These are phyloP conservation scores for Sebastes iracundus DNA, from an alignment of 2,797 vertebrate species.

Conservation along the genomic window DNA sequence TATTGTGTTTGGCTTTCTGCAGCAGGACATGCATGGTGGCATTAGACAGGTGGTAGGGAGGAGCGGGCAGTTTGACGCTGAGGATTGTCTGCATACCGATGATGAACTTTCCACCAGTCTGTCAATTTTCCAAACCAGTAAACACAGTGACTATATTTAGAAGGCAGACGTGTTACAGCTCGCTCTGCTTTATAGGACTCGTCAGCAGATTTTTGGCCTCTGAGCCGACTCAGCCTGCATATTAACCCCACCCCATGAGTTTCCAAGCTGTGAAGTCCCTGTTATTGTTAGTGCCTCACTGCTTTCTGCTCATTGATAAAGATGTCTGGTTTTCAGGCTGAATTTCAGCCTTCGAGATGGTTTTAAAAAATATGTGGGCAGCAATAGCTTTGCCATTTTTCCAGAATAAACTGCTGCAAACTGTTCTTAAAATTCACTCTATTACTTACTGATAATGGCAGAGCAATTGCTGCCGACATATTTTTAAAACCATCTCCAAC, in stretches of 20 bases:
- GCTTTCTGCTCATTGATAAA: slow-evolving; percentile 24
- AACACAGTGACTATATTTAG: slow-evolving; percentile 24
- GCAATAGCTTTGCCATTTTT: neutral
- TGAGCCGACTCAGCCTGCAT: neutral
- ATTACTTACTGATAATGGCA: neutral
- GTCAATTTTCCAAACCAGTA: slow-evolving; percentile 28
- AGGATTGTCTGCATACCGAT: neutral
- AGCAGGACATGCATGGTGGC: neutral
- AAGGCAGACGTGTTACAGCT: slow-evolving; percentile 10
- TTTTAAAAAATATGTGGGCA: neutral
- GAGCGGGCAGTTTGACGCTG: neutral
- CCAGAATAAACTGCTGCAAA: neutral
- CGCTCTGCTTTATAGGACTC: slow-evolving; percentile 7
- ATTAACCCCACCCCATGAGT: neutral
- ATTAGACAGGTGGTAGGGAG: slow-evolving; percentile 11
- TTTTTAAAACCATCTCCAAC: too few relatives aligned
- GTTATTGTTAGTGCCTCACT: slow-evolving; percentile 25
- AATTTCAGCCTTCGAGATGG: neutral
- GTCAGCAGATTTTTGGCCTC: slow-evolving; percentile 28
- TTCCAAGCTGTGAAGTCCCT: slow-evolving; percentile 28
- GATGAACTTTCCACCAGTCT: slow-evolving; percentile 6
- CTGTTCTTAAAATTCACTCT: neutral
- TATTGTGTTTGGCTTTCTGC: slow-evolving; percentile 9
- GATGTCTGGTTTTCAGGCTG: slow-evolving; percentile 9
- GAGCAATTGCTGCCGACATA: too few relatives aligned